These are phyloP conservation scores for Macrotis lagotis DNA, from an alignment of 2,113 vertebrate species.

Conservation along the genomic window DNA sequence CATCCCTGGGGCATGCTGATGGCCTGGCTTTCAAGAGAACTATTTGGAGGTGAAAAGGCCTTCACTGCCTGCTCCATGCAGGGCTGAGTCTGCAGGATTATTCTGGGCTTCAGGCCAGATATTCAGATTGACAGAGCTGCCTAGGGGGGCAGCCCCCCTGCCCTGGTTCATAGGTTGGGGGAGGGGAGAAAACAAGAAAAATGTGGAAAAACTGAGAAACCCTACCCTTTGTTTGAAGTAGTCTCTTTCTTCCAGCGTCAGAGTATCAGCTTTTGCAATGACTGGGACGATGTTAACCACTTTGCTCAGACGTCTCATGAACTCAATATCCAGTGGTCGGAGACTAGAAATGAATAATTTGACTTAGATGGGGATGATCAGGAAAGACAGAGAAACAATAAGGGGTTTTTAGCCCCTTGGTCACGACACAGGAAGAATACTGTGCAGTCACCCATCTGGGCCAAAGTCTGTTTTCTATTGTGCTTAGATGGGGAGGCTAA, in stretches of 20 bases:
- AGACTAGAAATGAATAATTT: constrained; percentile 83
- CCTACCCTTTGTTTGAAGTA: constrained; percentile 94
- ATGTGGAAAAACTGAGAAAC: not conserved
- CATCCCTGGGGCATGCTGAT: not conserved
- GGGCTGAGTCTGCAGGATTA: constrained; percentile 62
- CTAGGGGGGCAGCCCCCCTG: accelerated
- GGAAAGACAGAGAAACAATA: accelerated
- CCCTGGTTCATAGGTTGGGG: not conserved
- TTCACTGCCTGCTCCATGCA: not conserved
- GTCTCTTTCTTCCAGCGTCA: constrained; percentile 97
- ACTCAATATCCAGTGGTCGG: constrained; percentile 95
- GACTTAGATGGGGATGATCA: accelerated
- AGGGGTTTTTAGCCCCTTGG: not conserved
- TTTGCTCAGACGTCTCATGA: constrained; percentile 98
- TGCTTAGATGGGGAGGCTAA: not conserved
- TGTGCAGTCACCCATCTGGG: not conserved
- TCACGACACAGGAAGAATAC: not conserved
- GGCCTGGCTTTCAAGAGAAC: not conserved
- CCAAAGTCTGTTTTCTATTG: not conserved
- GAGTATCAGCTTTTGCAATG: constrained; percentile 96
- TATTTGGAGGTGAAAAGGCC: not conserved
- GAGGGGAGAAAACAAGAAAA: not conserved
- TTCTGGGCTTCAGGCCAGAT: constrained; percentile 52
- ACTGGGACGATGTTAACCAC: constrained; percentile 98
- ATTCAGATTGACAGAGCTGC: constrained; percentile 13